phyloP scores from a whole-genome alignment of 2,113 vertebrate species.

The Pluvialis apricaria region DNA sequence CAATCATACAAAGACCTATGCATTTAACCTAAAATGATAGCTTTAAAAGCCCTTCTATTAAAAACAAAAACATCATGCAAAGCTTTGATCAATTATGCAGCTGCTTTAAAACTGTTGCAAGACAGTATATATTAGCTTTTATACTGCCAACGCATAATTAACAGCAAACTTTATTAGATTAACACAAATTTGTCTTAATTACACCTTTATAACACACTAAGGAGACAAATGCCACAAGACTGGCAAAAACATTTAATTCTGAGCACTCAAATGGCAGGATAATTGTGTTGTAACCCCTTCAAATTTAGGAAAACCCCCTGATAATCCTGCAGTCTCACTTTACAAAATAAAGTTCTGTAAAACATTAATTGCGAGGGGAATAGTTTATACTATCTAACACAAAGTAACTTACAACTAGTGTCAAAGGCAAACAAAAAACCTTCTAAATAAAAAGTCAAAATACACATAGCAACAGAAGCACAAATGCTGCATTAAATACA shows the following conservation, averaged over 20 bases:
- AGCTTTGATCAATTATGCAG: slow-evolving; percentile 71
- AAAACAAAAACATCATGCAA: slow-evolving; percentile 77
- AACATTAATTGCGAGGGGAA: slow-evolving; percentile 66
- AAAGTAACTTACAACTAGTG: slow-evolving; percentile 76
- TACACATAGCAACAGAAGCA: slow-evolving; percentile 74
- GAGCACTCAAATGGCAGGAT: slow-evolving; percentile 73
- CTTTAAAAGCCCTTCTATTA: slow-evolving; percentile 73
- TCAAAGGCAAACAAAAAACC: slow-evolving; percentile 71
- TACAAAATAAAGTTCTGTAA: slow-evolving; percentile 71
- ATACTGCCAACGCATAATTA: slow-evolving; percentile 79
- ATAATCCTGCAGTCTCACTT: slow-evolving; percentile 71
- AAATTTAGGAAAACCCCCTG: slow-evolving; percentile 57
- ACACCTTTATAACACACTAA: slow-evolving; percentile 79
- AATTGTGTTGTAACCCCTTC: slow-evolving; percentile 72
- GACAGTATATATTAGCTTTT: slow-evolving; percentile 82
- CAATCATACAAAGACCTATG: slow-evolving; percentile 75
- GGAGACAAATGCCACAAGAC: slow-evolving; percentile 78
- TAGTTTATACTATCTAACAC: slow-evolving; percentile 64
- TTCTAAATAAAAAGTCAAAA: slow-evolving; percentile 73
- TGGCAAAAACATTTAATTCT: slow-evolving; percentile 76
- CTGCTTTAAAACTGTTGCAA: slow-evolving; percentile 76
- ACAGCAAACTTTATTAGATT: slow-evolving; percentile 78
- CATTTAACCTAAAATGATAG: slow-evolving; percentile 70
- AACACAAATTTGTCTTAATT: slow-evolving; percentile 80
- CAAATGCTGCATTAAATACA: slow-evolving; percentile 18